Evolutionary conservation across 2,113 vertebrate species (phyloP).

Genomic region (Corydoras sp.): DNA sequence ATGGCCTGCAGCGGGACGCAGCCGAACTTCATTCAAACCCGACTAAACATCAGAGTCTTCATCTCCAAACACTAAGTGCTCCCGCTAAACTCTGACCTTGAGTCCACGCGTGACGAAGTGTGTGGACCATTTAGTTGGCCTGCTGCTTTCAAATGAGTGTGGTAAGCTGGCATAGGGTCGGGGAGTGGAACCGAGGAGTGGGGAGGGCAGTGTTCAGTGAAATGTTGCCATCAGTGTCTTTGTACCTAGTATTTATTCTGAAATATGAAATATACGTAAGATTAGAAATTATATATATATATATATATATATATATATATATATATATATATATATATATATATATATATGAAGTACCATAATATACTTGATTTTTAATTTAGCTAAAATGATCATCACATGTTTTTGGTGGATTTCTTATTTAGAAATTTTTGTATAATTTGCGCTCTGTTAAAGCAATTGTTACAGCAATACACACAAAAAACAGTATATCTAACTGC

Average conservation of each 20-base stretch:
- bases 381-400: no score
- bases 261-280: slow-evolving; percentile 51
- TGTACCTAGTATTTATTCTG: slow-evolving; percentile 50
- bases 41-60: slow-evolving; percentile 48
- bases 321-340: no score
- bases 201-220: slow-evolving; percentile 46
- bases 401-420: no score
- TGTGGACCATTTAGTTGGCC: slow-evolving; percentile 52
- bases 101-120: slow-evolving; percentile 46
- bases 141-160: slow-evolving; percentile 53
- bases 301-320: no score
- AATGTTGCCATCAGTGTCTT: slow-evolving; percentile 50
- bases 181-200: slow-evolving; percentile 44
- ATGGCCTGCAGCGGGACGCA: slow-evolving; percentile 68
- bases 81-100: slow-evolving; percentile 41
- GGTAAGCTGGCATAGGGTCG: slow-evolving; percentile 52
- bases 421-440: no score
- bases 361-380: no score
- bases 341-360: no score
- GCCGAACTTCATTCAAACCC: slow-evolving; percentile 55
- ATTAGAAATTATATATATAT: no score
- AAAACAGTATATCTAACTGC: no score
- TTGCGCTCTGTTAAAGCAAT: no score
- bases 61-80: slow-evolving; percentile 49
- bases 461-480: no score